Evolutionary conservation across 1,140 invertebrate species (phyloP).

Genomic region (Anthonomus grandis): DNA sequence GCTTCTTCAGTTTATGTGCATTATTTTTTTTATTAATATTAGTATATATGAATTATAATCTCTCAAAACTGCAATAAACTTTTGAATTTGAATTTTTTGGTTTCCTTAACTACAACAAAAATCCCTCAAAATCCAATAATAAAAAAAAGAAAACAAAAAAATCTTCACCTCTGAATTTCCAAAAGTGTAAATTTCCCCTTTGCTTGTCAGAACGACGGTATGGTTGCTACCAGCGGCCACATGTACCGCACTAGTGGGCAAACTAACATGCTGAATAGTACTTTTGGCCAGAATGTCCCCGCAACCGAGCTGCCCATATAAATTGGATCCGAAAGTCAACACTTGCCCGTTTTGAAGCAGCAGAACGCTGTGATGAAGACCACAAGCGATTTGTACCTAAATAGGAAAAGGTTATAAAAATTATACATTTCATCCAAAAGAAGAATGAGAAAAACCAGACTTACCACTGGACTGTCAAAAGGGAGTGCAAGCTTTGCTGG

Average conservation of each 20-base stretch:
- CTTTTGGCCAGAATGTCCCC: slow-evolving; percentile 77
- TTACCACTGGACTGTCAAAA: slow-evolving; percentile 64
- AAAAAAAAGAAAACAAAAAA: not conserved
- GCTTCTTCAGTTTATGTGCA: too few species aligned
- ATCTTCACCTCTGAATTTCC: slow-evolving; percentile 77
- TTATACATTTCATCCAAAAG: not conserved
- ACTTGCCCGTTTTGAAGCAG: slow-evolving; percentile 61
- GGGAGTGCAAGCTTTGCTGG: slow-evolving; percentile 72
- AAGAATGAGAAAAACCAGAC: not conserved
- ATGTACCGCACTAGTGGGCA: slow-evolving; percentile 65
- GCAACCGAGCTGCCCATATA: slow-evolving; percentile 89
- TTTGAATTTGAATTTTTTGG: too few species aligned
- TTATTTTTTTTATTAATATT: too few species aligned
- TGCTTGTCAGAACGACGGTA: slow-evolving; percentile 82
- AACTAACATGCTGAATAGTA: slow-evolving; percentile 70
- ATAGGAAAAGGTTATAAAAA: too few species aligned
- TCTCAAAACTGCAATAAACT: too few species aligned
- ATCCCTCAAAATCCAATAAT: not conserved
- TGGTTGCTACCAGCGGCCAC: slow-evolving; percentile 94
- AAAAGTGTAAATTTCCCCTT: slow-evolving; percentile 92
- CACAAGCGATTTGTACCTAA: slow-evolving; percentile 74
- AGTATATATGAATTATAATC: too few species aligned
- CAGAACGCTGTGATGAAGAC: slow-evolving; percentile 80
- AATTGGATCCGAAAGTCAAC: slow-evolving; percentile 90
- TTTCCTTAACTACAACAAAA: too few species aligned